Base-by-base conservation (phyloP, 2,888 invertebrate genomes). In the Tholera decimalis region DNA sequence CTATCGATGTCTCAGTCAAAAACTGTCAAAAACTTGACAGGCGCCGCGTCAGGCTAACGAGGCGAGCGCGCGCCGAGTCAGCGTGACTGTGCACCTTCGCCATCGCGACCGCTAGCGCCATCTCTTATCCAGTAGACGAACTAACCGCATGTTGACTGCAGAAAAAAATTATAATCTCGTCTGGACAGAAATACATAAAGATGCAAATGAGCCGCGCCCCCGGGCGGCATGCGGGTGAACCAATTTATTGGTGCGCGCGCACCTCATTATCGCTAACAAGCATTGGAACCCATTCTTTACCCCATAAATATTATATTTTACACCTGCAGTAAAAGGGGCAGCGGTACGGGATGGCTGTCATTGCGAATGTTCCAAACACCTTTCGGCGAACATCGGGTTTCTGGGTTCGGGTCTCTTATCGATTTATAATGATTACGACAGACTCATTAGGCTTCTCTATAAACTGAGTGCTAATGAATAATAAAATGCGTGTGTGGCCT, bases 1-100 rank as follows among this genome's bases (percentile, higher is more conserved):
- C 88, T 93, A 95, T 95, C 95, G 95, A 95, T 94, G 95, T 95
- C 95, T 94, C 92, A 95, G 95, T 95, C 95, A 92, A 91, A 92
- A 93, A 93, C 94, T 94, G 95, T 95, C 95, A 94, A 92, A 93
- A 93, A 90, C 89, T 80, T 94, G 95, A 94, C 95, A 93, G 92
- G 91, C 92, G 92, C 90, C 92, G 93, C 91, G 94, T 93, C 92
- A 89, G 92, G 83, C 91, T 95, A 94, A 95, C 95, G 95, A 95
- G 94, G 84, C 92, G 90, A 84, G 90, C 91, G 87, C 86, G 78
- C 77, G 82, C 70, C 83, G 77, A 74, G 89, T 92, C 91, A 91
- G 70, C 77, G 79, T 95, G 95, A 94, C 93, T 73, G 61, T 62
- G 92, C 94, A 83, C 54, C 88, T 88, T 84, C 70, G 18, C 62